Conservation (phyloP, 35 echinoderm and acorn worm species). For the Patiria miniata region DNA sequence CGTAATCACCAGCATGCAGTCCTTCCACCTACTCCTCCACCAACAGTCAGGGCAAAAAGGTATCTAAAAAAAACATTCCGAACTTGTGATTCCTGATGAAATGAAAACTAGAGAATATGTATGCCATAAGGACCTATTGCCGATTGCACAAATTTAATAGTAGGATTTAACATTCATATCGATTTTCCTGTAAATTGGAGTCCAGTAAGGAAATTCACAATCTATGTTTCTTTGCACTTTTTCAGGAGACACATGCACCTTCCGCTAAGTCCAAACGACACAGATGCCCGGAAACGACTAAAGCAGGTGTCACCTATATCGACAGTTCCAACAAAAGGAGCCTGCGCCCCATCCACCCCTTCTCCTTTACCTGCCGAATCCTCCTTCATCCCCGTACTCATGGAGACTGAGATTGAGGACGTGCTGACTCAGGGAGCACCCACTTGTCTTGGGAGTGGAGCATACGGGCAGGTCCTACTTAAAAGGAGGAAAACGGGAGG, state of each 20-base stretch:
- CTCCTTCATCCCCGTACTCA: neutral
- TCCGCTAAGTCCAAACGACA: neutral
- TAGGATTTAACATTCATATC: too few species aligned
- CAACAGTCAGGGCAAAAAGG: too few species aligned
- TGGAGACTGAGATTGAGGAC: neutral
- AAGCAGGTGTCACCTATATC: neutral
- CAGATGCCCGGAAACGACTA: neutral
- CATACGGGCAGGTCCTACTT: neutral
- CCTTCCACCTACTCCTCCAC: too few species aligned
- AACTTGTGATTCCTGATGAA: too few species aligned
- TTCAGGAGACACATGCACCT: neutral
- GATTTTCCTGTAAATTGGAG: too few species aligned
- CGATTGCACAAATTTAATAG: too few species aligned
- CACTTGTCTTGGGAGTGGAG: neutral
- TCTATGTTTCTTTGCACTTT: neutral
- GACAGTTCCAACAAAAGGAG: neutral
- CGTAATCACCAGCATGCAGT: too few species aligned
- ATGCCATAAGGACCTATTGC: too few species aligned
- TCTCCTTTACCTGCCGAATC: constrained; percentile 3
- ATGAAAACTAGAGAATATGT: too few species aligned
- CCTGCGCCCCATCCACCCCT: neutral
- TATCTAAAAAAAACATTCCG: too few species aligned
- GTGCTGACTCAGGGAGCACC: neutral
- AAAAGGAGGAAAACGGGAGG: neutral
- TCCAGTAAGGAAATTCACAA: neutral